These are phyloP conservation scores for Puntigrus tetrazona DNA, from an alignment of 2,113 vertebrate genomes.

Conservation along the genomic window DNA sequence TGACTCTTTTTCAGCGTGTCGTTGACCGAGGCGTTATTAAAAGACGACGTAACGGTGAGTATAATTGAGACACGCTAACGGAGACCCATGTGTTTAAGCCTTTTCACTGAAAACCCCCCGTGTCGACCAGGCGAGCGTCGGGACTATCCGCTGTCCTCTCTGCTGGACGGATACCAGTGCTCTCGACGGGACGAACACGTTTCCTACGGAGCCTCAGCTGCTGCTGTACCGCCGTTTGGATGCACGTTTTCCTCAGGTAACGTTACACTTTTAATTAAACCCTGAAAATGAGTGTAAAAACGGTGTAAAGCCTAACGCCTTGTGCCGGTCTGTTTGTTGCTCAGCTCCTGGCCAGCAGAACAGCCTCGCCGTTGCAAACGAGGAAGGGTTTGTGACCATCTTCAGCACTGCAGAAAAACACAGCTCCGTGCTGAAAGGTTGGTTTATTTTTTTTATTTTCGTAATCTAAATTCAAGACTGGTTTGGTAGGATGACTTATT, in stretches of 20 bases:
- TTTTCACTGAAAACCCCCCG: not conserved
- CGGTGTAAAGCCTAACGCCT: not conserved
- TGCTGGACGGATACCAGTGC: slow-evolving; percentile 83
- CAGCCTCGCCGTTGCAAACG: slow-evolving; percentile 88
- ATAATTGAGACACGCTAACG: too few relatives aligned
- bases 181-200: slow-evolving; percentile 82
- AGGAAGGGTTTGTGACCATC: slow-evolving; percentile 90
- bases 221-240: slow-evolving; percentile 91
- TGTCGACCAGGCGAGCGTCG: slow-evolving; percentile 62
- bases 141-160: slow-evolving; percentile 78
- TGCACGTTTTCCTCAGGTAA: slow-evolving; percentile 90
- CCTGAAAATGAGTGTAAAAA: not conserved
- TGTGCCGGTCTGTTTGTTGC: not conserved
- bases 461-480: not conserved
- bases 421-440: slow-evolving; percentile 84
- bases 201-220: slow-evolving; percentile 82
- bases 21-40: slow-evolving; percentile 68
- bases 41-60: slow-evolving; percentile 72
- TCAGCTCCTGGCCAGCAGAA: slow-evolving; percentile 75
- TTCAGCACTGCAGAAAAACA: slow-evolving; percentile 83
- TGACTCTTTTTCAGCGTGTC: slow-evolving; percentile 74
- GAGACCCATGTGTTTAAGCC: not conserved
- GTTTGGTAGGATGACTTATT: not conserved
- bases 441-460: not conserved
- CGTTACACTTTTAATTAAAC: slow-evolving; percentile 27